Base-by-base conservation (phyloP, 2,888 invertebrate species). In the Sussaba pulchella region DNA sequence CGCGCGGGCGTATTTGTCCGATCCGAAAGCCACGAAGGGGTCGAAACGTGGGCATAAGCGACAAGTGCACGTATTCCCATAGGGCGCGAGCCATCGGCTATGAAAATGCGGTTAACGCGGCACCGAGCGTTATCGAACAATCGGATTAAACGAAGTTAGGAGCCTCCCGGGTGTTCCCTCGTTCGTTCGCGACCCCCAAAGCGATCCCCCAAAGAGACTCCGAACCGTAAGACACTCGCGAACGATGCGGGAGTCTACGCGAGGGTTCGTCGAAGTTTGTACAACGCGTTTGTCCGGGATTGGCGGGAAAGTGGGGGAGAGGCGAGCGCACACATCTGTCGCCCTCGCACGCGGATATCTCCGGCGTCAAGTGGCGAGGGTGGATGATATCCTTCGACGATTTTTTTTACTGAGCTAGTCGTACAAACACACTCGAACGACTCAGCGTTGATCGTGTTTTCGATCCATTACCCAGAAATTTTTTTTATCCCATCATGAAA, bases 61-160 rank as follows among this genome's bases (percentile, higher is more conserved):
- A 87, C 88, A 88, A 88, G 87, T 88, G 88, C 64, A 78, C 31
- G 31, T 85, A 82, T 84, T 84, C 83, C 88, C 88, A 89, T 84
- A 84, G 87, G 57, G 31, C 1, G 80, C 77, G 81, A 80, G 85
- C 84, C 83, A 19, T 39, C 10, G 63, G 52, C 26, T 41, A 54
- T 52, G 47, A 57, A 82, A 78, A 85, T 86, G 84, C 79, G 80
- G 47, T 52, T 43, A 73, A 70, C 82, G 72, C 64, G 31, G 31
- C 59, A 52, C 71, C 59, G 47, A 10, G 39, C 54, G 54, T 67
- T 71, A 76, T 76, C 77, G 64, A 87, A 89, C 88, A 89, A 89
- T 89, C 86, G 89, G 89, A 89, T 89, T 89, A 89, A n/a, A 89
- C 89, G 87, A 89, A 88, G 88, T 89, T 86, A 39, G 67, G 54